Evolutionary conservation across 2,113 vertebrate species (phyloP), one percentile per base, ranked within the genome.

Genomic region (Uropsilus gracilis): DNA sequence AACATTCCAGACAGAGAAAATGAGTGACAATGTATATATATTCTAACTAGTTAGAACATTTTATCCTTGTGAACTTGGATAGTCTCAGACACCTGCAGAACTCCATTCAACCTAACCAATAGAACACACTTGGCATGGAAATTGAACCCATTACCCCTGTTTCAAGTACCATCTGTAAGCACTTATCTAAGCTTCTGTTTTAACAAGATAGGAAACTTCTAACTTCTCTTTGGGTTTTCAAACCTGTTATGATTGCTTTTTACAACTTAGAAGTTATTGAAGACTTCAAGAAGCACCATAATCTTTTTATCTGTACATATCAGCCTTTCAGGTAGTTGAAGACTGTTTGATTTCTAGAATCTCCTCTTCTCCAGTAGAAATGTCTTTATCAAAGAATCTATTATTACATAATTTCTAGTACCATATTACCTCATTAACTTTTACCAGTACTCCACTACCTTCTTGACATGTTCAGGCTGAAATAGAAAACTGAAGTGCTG

Each of bases 331-430:
- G 66, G 20, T 81, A 73, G 91, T 72, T 64, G 26, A 80, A 92
- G 16, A 92, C 22, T 82, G 14, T n/a, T 82, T 64, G 61, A 76
- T 37, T 37, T 34, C 68, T 77, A 44, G 37, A 80, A 85, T 53
- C 68, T 89, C 85, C 78, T 82, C 30, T 66, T 86, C 39, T 82
- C 34, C 8, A 64, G 8, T 44, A 85, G 22, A 94, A 93, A 83
- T 18, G 84, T 72, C 59, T 81, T 90, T 88, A 68, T 66, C 28
- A 90, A 86, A 75, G 18, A 7, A 57, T 20, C 39, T 76, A 88
- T 57, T 57, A 44, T 24, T 42, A 37, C 0, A 2, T 71, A 50
- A n/a, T 78, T 77, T 94, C 73, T 57, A 69, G 30, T 90, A 22
- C 75, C 8, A 85, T 24, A 90, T 11, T 24, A 71, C 22, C 14